Base-by-base conservation (phyloP, 2,113 vertebrate genomes). In the Pleuronectes platessa region DNA sequence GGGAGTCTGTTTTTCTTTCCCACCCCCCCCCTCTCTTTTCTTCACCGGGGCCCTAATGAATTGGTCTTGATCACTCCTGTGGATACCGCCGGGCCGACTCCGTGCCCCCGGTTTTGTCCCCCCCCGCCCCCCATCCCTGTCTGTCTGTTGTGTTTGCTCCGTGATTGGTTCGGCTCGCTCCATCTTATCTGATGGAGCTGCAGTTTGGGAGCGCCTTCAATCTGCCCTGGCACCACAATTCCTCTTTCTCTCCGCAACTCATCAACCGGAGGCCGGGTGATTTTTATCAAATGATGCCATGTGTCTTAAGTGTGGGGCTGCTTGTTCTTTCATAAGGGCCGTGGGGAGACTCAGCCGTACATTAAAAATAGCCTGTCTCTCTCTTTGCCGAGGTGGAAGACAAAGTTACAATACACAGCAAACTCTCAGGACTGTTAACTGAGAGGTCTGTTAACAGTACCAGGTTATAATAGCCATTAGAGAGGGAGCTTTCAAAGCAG, bases 211-310 rank as follows among this genome's bases (percentile, higher is more conserved):
- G 87, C 26, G 45, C 85, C 77, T 79, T 88, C 83, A 79, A 83
- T 91, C 86, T 87, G 76, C 85, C 76, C 83, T 68, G 85, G 75
- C 86, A 85, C 82, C 17, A 76, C 86, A 84, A 86, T 91, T 84
- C 74, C 82, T 88, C 77, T 86, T 86, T 86, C 88, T 89, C 83
- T 82, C 76, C 58, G 73, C 88, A 83, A 86, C 85, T 90, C 89
- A 88, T 90, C 90, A 91, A 88, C 78, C 77, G 54, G 78, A 86
- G 85, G 86, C 84, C 49, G 79, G 75, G 78, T 51, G 87, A 90
- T 91, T 88, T 89, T 91, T 89, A 89, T 93, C 86, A 90, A 91
- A 91, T 88, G 87, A 87, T 90, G 87, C 87, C 78, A 64, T 59
- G 84, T 86, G 84, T 86, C 87, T 86, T 76, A 68, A 79, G 74